Evolutionary conservation across 2,888 invertebrate genomes (phyloP).

Genomic region (Drosophila silvestris): DNA sequence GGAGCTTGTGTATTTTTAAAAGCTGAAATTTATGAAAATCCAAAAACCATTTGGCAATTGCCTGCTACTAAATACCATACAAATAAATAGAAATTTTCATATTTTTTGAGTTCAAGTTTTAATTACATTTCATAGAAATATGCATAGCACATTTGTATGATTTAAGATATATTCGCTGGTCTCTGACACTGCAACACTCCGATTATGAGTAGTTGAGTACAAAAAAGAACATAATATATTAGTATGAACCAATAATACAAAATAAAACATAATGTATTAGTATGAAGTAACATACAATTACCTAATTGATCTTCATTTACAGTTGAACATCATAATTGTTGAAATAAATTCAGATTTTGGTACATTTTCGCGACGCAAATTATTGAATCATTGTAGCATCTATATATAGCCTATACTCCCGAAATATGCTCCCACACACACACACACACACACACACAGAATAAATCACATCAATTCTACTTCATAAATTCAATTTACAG

Average conservation of each 20-base stretch:
- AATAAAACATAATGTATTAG: neutral
- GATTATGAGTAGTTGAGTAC: neutral
- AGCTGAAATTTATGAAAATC: constrained; percentile 14
- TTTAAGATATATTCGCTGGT: neutral
- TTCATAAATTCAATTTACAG: constrained; percentile 66
- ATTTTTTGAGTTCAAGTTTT: neutral
- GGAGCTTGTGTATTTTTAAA: constrained; percentile 20
- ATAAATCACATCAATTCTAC: constrained; percentile 56
- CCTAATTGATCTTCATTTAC: neutral
- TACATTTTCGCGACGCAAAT: neutral
- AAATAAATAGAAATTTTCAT: neutral
- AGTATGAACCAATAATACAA: neutral
- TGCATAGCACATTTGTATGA: neutral
- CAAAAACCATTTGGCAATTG: neutral
- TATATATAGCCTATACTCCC: neutral
- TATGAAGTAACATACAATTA: neutral
- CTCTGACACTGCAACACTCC: neutral
- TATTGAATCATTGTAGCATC: neutral
- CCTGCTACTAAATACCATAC: constrained; percentile 10
- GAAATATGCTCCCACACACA: neutral
- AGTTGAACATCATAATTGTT: neutral
- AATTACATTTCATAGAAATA: neutral
- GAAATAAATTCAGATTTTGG: neutral
- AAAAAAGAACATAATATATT: neutral
- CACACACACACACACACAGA: neutral